Base-by-base conservation (phyloP, 1,140 invertebrate genomes). In the Fopius arisanus region DNA sequence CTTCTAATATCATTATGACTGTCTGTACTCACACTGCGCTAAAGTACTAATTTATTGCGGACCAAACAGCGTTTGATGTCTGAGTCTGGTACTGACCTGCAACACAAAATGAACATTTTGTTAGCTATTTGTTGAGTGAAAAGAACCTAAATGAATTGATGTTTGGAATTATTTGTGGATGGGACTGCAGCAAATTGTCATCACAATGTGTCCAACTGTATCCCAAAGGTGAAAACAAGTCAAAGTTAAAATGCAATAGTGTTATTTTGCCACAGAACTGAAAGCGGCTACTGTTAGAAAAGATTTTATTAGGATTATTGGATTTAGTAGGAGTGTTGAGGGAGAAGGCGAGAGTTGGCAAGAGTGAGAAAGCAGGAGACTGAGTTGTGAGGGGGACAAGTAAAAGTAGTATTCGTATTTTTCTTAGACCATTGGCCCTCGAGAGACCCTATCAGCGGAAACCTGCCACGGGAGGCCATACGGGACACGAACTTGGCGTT, bases 401-500 rank as follows among this genome's bases (percentile, higher is more conserved):
- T 59, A 70, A 70, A 70, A 70, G 69, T 62, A 51, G 48, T 37
- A 70, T 70, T 70, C 69, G 54, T 70, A 70, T 70, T 70, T 70
- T 70, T 31, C 43, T 69, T 59, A 28, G 54, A 28, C 54, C 54
- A 26, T 70, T 19, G 54, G 54, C n/a, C 31, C 54, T 54, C 54
- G 51, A 70, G 69, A 70, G 69, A 70, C 69, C 69, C 48, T 70
- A 70, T 65, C 33, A 43, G 59, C 26, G 28, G 54, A 67, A 68
- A 40, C 23, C 54, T 66, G 19, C 48, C 9, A 48, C 14, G 54
- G 37, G 14, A 54, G 41, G 73, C 59, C 72, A 51, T 70, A 74
- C 41, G 68, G 77, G 65, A 71, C 65, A 48, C 71, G 31, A 76
- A 73, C 68, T 76, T 67, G 72, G 70, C 67, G 71, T 67, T 70